Base-by-base conservation (phyloP, 2,797 vertebrate genomes). In the Megaceryle alcyon region DNA sequence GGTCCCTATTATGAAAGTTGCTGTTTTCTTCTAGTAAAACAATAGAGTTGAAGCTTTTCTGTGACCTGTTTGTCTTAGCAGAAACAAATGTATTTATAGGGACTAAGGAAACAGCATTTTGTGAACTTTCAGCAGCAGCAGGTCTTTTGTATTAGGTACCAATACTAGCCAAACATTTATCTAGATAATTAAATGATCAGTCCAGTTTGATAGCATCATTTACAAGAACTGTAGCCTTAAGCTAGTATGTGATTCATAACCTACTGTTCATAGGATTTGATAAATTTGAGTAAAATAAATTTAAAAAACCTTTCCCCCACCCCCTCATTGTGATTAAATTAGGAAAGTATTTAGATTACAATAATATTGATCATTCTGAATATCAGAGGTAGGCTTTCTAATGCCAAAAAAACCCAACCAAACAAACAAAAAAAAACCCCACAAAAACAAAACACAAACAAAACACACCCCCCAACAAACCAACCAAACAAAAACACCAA, bases 131-230 rank as follows among this genome's bases (percentile, higher is more conserved):
- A 90, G 61, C 21, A 82, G 35, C 56, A 81, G 53, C 5, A 90
- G 37, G 43, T 68, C n/a, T 60, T 57, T 91, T 12, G 1, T 44
- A 31, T 72, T 54, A 59, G 44, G 56, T 65, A 80, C 10, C 59
- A 73, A 17, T 65, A 39, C 8, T 41, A 90, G 44, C 15, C 68
- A 78, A 88, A 85, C 33, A 63, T 76, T 92, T 92, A 80, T 68
- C 64, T 56, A 63, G 46, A 87, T 65, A 86, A 76, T 29, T 20
- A 94, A 91, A 94, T 53, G 60, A 88, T 92, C 90, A 61, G 65
- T 66, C 69, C 37, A 46, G 43, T 51, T 61, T 41, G 37, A 79
- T 6, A 85, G 6, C 63, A 71, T 61, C 35, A 69, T 43, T 92
- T 87, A 15, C 25, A 51, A 51, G 49, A 51, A 51, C 49, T 51